Conservation (phyloP, 2,888 invertebrate genomes). For the Ethmia dodecea region DNA sequence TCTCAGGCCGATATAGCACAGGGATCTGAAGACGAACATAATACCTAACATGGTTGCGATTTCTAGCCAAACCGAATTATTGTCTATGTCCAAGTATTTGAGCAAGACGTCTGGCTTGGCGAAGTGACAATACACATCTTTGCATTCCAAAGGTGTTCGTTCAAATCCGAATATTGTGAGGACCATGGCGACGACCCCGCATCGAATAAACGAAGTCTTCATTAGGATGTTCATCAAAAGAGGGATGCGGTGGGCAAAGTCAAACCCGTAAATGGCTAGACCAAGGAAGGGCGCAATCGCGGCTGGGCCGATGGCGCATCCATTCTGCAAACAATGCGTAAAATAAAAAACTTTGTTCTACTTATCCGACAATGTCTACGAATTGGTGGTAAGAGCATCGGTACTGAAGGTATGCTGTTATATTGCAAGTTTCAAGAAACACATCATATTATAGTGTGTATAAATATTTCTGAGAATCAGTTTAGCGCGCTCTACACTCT, state of each 20-base stretch:
- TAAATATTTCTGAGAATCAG: too few relatives aligned
- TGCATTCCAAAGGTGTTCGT: constrained; percentile 74
- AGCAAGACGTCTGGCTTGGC: constrained; percentile 80
- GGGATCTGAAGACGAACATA: constrained; percentile 74
- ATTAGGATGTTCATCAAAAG: constrained; percentile 78
- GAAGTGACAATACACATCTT: constrained; percentile 81
- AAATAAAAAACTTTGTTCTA: too few relatives aligned
- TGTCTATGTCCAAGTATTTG: constrained; percentile 78
- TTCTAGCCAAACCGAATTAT: constrained; percentile 76
- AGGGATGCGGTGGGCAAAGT: constrained; percentile 81
- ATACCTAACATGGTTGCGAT: constrained; percentile 68
- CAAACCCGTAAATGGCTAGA: constrained; percentile 82
- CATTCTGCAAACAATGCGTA: constrained; percentile 73
- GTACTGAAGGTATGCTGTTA: too few relatives aligned
- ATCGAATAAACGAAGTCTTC: constrained; percentile 81
- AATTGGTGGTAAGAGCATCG: too few relatives aligned
- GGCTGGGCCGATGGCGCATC: constrained; percentile 81
- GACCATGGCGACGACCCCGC: constrained; percentile 80
- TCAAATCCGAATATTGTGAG: constrained; percentile 80
- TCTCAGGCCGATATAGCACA: constrained; percentile 77
- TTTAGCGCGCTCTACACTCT: too few relatives aligned
- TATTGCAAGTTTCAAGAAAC: too few relatives aligned
- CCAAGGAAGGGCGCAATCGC: constrained; percentile 82
- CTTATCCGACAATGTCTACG: too few relatives aligned
- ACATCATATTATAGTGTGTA: too few relatives aligned